Conservation (phyloP, 2,797 vertebrate genomes). For the Siniperca undulata region DNA sequence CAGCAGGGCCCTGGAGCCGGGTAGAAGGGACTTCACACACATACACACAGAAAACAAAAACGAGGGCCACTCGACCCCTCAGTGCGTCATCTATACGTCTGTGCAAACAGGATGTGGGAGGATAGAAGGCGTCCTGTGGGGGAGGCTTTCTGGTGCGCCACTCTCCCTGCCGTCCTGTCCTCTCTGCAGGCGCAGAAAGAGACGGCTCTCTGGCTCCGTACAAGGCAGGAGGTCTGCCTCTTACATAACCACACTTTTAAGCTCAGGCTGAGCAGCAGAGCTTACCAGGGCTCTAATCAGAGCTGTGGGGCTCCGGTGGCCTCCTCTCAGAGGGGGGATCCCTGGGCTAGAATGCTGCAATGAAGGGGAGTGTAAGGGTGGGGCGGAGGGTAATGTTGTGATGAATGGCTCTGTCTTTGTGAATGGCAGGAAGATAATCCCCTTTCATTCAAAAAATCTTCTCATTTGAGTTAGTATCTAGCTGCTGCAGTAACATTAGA, state of each 20-base stretch:
- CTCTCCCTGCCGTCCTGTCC: constrained; percentile 76
- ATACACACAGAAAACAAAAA: constrained; percentile 47
- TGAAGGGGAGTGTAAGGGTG: constrained; percentile 40
- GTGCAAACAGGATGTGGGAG: constrained; percentile 83
- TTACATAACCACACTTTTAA: constrained; percentile 74
- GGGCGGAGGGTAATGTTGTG: constrained; percentile 34
- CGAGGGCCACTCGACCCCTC: constrained; percentile 63
- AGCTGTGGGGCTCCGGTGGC: constrained; percentile 60
- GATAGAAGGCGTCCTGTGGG: constrained; percentile 74
- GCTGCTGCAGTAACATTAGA: constrained; percentile 15
- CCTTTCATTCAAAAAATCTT: constrained; percentile 40
- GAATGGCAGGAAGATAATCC: constrained; percentile 57
- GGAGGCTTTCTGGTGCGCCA: constrained; percentile 72
- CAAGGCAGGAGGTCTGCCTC: constrained; percentile 66
- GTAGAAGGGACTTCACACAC: constrained; percentile 50
- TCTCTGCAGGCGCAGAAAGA: constrained; percentile 79
- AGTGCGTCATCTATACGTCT: constrained; percentile 83
- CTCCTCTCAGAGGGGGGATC: constrained; percentile 64
- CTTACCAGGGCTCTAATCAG: constrained; percentile 69
- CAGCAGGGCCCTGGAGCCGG: constrained; percentile 37
- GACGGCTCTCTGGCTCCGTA: constrained; percentile 64
- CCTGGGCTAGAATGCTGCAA: constrained; percentile 56
- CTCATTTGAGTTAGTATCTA: not conserved
- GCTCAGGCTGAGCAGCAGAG: constrained; percentile 62
- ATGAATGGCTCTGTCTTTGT: constrained; percentile 65